Conservation (phyloP, 1,140 invertebrate genomes). For the Theocolax elegans region DNA sequence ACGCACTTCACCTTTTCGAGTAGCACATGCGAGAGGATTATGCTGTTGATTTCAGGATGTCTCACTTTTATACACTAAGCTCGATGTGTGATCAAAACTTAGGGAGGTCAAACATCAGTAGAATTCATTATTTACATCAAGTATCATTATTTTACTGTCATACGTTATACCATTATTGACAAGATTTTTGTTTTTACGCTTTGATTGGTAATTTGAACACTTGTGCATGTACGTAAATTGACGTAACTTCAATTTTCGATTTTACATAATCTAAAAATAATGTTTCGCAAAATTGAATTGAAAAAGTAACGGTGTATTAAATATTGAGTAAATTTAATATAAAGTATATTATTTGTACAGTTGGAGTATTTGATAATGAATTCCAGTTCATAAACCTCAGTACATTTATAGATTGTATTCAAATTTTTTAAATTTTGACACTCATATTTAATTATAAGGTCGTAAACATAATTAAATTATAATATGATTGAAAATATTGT, state of each 20-base stretch:
- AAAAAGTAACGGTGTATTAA: background rate
- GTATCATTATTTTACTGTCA: background rate
- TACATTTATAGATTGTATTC: background rate
- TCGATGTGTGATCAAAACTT: background rate
- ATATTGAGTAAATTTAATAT: background rate
- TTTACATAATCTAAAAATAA: background rate
- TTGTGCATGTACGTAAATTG: constrained; percentile 6
- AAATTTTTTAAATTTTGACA: no score
- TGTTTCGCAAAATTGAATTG: background rate
- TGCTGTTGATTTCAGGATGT: background rate
- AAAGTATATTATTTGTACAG: constrained; percentile 1
- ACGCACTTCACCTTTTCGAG: constrained; percentile 3
- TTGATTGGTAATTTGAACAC: constrained; percentile 8
- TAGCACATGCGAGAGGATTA: background rate
- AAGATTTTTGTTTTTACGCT: background rate
- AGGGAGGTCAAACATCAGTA: background rate
- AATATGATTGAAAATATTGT: no score
- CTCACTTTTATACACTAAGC: constrained; percentile 1
- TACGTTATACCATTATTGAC: background rate
- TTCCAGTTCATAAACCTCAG: background rate
- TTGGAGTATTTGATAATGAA: background rate
- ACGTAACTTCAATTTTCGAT: constrained; percentile 1
- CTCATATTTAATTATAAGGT: no score
- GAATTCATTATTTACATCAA: background rate
- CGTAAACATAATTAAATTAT: no score